These are phyloP conservation scores for Ichneumon xanthorius DNA, from an alignment of 2,888 invertebrate species.

Conservation along the genomic window DNA sequence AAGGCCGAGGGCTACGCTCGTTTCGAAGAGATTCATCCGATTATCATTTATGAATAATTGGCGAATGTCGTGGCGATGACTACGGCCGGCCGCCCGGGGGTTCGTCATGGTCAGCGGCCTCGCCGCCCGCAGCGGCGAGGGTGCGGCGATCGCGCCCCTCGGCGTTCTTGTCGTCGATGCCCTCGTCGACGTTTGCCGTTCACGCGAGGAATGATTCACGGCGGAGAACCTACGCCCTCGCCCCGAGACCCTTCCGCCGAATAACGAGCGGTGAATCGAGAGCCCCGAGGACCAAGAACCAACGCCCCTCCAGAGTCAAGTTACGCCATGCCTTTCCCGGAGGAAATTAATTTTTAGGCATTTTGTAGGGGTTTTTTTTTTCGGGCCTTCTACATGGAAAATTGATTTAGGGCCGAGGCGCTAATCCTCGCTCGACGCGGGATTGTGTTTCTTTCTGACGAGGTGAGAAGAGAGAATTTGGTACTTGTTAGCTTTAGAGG, in stretches of 20 bases:
- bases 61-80: constrained; percentile 16
- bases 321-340: constrained; percentile 7
- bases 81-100: background rate
- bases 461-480: background rate
- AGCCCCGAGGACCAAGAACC: background rate
- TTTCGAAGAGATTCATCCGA: constrained; percentile 18
- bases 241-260: constrained; percentile 40
- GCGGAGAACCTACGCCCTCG: constrained; percentile 29
- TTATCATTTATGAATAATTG: constrained; percentile 48
- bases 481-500: background rate
- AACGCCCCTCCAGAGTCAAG: background rate
- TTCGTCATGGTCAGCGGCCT: constrained; percentile 1
- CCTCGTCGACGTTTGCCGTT: background rate
- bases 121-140: constrained; percentile 3
- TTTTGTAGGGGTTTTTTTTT: background rate
- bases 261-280: constrained; percentile 56
- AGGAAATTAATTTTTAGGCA: constrained; percentile 33
- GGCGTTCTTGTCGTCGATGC: constrained; percentile 41
- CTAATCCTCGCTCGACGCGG: background rate
- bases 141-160: constrained; percentile 42
- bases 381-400: background rate
- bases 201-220: constrained; percentile 50
- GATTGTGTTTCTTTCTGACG: background rate
- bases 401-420: constrained; percentile 1
- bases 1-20: background rate